Evolutionary conservation across 1,140 invertebrate species (phyloP).

Genomic region (Drosophila simulans): DNA sequence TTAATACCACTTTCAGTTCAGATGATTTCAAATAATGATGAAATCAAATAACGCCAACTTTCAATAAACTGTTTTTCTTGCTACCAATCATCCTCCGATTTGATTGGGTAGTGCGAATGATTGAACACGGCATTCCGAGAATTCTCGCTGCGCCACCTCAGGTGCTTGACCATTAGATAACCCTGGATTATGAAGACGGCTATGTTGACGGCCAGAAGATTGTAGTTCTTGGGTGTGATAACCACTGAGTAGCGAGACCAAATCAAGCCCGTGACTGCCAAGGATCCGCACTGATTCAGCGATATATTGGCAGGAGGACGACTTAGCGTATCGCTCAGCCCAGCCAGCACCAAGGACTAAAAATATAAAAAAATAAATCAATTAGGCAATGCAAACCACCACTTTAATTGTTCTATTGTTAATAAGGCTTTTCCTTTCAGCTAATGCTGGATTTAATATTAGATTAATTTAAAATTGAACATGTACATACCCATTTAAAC

Average conservation of each 20-base stretch:
- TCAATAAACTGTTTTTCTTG: not conserved
- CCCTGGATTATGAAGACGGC: constrained; percentile 47
- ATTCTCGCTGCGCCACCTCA: constrained; percentile 43
- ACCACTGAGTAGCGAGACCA: constrained; percentile 67
- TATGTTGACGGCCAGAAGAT: constrained; percentile 48
- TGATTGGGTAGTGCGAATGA: not conserved
- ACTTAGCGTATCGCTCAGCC: constrained; percentile 52
- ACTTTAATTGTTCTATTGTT: too few relatives aligned
- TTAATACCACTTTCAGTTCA: too few relatives aligned
- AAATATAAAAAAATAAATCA: not conserved
- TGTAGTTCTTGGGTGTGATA: constrained; percentile 67
- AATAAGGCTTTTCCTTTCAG: too few relatives aligned
- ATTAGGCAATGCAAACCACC: too few relatives aligned
- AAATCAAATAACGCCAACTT: not conserved
- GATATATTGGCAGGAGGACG: constrained; percentile 52
- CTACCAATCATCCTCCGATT: constrained; percentile 33
- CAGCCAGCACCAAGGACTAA: constrained; percentile 50
- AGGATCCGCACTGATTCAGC: constrained; percentile 40
- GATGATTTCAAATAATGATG: too few relatives aligned
- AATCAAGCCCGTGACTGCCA: constrained; percentile 49
- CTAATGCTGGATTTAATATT: too few relatives aligned
- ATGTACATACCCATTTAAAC: constrained; percentile 56
- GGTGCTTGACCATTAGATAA: constrained; percentile 40
- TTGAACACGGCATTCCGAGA: constrained; percentile 3
- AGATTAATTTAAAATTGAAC: too few relatives aligned